Conservation (phyloP, 2,797 vertebrate genomes). For the Morelia viridis region DNA sequence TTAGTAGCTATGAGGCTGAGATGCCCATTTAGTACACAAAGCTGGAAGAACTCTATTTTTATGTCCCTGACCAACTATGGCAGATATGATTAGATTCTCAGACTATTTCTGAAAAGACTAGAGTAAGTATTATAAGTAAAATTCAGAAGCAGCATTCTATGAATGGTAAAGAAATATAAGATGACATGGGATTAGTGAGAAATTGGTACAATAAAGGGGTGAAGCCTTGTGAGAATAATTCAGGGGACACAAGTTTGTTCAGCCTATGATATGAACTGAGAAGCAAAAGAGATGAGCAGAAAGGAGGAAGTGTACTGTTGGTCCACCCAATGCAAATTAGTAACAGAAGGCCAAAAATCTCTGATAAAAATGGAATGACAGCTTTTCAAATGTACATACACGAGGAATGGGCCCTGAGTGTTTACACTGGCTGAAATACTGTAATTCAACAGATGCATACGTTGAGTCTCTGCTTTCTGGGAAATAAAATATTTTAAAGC, state of each 20-base stretch:
- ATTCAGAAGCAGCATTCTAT: not conserved
- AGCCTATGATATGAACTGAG: slow-evolving; percentile 6
- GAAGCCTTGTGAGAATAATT: not conserved
- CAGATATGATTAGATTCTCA: not conserved
- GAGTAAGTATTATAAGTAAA: not conserved
- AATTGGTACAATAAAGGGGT: not conserved
- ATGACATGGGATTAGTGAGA: not conserved
- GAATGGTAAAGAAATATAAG: not conserved
- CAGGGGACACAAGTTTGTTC: not conserved
- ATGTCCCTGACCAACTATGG: not conserved
- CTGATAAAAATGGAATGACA: not conserved
- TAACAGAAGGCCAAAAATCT: not conserved
- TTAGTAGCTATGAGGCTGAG: not conserved
- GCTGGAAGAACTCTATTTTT: not conserved
- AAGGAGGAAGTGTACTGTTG: not conserved
- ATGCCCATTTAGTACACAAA: not conserved
- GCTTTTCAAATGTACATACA: not conserved
- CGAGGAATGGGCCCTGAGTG: not conserved
- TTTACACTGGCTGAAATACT: slow-evolving; percentile 26
- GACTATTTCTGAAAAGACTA: not conserved
- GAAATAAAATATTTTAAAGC: slow-evolving; percentile 39
- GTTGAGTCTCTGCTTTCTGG: slow-evolving; percentile 34
- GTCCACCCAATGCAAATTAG: not conserved
- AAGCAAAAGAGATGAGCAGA: not conserved
- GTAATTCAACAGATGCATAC: slow-evolving; percentile 48